Evolutionary conservation across 1,140 invertebrate genomes (phyloP), one percentile per base, ranked within the genome.

Genomic region (Leucophenga varia): DNA sequence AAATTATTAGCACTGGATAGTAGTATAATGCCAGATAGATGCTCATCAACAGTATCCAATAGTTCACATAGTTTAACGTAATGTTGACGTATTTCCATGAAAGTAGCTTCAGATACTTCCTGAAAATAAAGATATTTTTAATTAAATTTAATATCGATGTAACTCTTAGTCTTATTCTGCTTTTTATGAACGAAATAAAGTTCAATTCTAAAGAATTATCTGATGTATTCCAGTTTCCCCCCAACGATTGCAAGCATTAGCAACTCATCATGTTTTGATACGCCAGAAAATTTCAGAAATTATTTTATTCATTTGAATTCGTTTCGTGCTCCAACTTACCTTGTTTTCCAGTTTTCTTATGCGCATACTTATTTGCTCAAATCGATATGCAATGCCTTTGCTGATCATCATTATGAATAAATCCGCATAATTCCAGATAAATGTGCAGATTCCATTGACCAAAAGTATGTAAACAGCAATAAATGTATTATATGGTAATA

Each of bases 1-100:
- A 88, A 72, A 68, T 88, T 88, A 48, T 83, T 84, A 0, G 79
- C 78, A 49, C 84, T 87, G 0, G 86, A 86, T n/a, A 86, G 63
- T 2, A 88, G 70, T 21, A 86, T 79, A 1, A 88, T 79, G 35
- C 77, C 76, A 5, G 82, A 82, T 20, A 86, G 72, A 25, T 78
- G 69, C 3, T 76, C 72, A 46, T 86, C 83, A 22, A 85, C 72
- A 4, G 60, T 72, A 54, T 80, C 78, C 1, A 82, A 79, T 2
- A 86, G 56, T 34, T 74, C 78, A 18, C 81, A 81, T 44, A 85
- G 67, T 44, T 76, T 78, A 47, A 83, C 83, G 55, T 82, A 86
- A 36, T 83, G 82, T 56, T 77, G 79, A 32, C 84, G 76, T 7
- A 81, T 77, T 35, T 81, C 78, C n/a, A 79, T 76, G 77, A 82